A percentile compares a stretch with the other conserved stretches of the same genome.
phyloP scores from a whole-genome alignment of 2,888 invertebrate genomes.

The Nesidiocoris tenuis region DNA sequence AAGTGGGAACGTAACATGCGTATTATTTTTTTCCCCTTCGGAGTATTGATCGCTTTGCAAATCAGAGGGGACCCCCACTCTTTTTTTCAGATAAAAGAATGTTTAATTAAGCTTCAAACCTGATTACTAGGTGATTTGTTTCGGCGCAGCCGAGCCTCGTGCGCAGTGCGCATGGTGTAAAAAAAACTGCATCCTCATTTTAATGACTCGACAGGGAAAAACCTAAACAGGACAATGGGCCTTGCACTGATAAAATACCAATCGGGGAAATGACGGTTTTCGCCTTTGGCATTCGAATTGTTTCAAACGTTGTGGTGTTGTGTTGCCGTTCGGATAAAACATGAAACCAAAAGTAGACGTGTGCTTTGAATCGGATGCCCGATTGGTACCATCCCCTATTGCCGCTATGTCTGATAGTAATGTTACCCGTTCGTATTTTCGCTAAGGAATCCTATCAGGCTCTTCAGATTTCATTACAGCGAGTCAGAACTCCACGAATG shows the following conservation, averaged over 20 bases:
- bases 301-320: no score
- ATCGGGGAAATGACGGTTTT: not conserved
- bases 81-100: conserved; percentile 39
- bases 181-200: not conserved
- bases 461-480: no score
- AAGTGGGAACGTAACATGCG: conserved; percentile 36
- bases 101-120: conserved; percentile 41
- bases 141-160: not conserved
- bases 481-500: no score
- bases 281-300: not conserved
- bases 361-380: no score
- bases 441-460: no score
- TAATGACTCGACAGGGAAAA: not conserved
- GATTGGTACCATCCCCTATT: no score
- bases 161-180: not conserved
- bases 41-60: conserved; percentile 35
- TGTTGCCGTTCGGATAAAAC: no score
- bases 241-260: not conserved
- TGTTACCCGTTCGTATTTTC: no score
- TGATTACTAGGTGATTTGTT: conserved; percentile 39
- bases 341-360: no score
- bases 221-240: not conserved
- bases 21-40: conserved; percentile 28
- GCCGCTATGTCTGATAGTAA: no score
- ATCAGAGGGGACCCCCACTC: conserved; percentile 36